Evolutionary conservation across 2,888 invertebrate genomes (phyloP).

Genomic region (Dioctria linearis): DNA sequence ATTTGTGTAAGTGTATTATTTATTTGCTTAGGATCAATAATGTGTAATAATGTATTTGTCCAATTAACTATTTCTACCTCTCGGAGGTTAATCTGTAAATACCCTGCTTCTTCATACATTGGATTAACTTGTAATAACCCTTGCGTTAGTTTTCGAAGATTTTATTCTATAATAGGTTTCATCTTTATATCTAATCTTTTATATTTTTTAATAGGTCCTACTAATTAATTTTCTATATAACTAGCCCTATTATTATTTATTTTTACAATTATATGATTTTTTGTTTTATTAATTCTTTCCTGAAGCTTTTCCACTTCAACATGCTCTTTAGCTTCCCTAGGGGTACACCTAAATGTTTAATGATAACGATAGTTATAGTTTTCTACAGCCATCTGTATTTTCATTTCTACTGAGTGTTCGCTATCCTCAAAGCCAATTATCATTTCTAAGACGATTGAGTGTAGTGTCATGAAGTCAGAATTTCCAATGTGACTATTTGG

Average conservation of each 20-base stretch:
- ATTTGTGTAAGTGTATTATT: constrained; percentile 4
- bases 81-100: not conserved
- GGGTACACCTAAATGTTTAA: too few relatives aligned
- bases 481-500: not conserved
- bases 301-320: constrained; percentile 14
- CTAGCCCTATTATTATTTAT: constrained; percentile 15
- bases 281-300: constrained; percentile 14
- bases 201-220: constrained; percentile 47
- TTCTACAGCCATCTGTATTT: too few relatives aligned
- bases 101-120: not conserved
- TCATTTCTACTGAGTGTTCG: too few relatives aligned
- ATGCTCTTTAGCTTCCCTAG: too few relatives aligned
- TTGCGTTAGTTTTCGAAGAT: not conserved
- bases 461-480: constrained; percentile 46
- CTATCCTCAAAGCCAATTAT: constrained; percentile 49
- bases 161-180: constrained; percentile 13
- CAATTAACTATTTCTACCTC: constrained; percentile 2
- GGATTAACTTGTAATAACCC: constrained; percentile 3
- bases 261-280: not conserved
- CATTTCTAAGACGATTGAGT: constrained; percentile 56
- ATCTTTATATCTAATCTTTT: constrained; percentile 49
- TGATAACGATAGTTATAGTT: too few relatives aligned
- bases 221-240: constrained; percentile 33
- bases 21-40: not conserved
- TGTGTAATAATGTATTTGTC: too few relatives aligned